Percentiles rank a stretch among this genome's conserved stretches.
phyloP scores from a whole-genome alignment of 2,797 vertebrate genomes.

The Distichodus sexfasciatus region DNA sequence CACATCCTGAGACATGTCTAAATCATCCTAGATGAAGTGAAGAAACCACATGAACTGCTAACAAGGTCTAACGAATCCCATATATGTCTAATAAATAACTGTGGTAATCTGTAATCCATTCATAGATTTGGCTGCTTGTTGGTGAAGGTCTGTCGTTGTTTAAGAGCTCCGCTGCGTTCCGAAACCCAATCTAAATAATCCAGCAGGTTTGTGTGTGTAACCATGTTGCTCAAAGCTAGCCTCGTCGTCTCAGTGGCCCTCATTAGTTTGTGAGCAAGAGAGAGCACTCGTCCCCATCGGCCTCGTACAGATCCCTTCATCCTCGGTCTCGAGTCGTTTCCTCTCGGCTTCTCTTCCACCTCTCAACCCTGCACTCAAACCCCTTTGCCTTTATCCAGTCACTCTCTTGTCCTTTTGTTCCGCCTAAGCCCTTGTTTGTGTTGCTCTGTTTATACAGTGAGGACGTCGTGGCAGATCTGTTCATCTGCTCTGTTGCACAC shows the following conservation, averaged over 20 bases:
- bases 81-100: background rate
- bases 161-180: background rate
- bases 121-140: background rate
- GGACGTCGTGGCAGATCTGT: too few species aligned
- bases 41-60: too few species aligned
- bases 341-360: background rate
- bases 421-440: too few species aligned
- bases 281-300: background rate
- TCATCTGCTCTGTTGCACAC: too few species aligned
- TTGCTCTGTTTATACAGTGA: too few species aligned
- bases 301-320: background rate
- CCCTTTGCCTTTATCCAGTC: background rate
- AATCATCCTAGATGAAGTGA: too few species aligned
- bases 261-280: constrained; percentile 1
- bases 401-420: background rate
- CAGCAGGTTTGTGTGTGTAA: background rate
- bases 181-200: background rate
- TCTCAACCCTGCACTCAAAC: background rate
- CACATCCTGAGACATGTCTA: too few species aligned
- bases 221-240: constrained; percentile 13
- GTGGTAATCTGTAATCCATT: background rate
- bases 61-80: background rate
- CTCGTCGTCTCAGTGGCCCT: constrained; percentile 7
- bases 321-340: background rate
- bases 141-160: background rate